Conservation (phyloP, 2,113 vertebrate species). For the Amphiprion percula region DNA sequence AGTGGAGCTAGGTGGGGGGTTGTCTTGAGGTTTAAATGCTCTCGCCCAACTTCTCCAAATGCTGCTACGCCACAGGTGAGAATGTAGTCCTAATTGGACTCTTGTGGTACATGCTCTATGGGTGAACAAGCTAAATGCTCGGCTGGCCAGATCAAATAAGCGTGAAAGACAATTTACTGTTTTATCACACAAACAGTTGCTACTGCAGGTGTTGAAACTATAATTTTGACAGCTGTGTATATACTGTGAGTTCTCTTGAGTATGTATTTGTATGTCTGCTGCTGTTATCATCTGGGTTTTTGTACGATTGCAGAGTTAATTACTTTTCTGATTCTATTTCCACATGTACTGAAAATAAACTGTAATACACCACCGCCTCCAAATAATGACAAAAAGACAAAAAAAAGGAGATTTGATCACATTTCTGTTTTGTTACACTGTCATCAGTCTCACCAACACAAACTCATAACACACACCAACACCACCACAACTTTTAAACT, state of each 20-base stretch:
- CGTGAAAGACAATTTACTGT: slow-evolving; percentile 27
- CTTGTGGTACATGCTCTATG: slow-evolving; percentile 5
- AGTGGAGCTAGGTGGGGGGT: not conserved
- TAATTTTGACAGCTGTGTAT: not conserved
- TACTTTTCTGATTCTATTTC: not conserved
- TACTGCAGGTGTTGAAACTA: slow-evolving; percentile 9
- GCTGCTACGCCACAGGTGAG: not conserved
- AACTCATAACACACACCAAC: not conserved
- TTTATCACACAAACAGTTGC: slow-evolving; percentile 25
- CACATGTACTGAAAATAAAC: not conserved
- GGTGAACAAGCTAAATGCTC: slow-evolving; percentile 1
- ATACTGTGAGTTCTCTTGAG: not conserved
- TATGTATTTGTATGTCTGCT: not conserved
- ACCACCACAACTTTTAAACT: not conserved
- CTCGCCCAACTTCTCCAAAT: not conserved
- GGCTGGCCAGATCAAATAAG: not conserved
- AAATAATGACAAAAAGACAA: not conserved
- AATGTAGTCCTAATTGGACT: slow-evolving; percentile 43
- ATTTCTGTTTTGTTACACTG: not conserved
- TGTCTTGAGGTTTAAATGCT: not conserved
- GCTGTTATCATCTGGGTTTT: not conserved
- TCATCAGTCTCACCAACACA: not conserved
- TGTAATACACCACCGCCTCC: not conserved
- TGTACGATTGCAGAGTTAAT: not conserved
- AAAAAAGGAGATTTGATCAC: not conserved